Conservation (phyloP, 2,797 vertebrate genomes). For the Siniperca scherzeri region DNA sequence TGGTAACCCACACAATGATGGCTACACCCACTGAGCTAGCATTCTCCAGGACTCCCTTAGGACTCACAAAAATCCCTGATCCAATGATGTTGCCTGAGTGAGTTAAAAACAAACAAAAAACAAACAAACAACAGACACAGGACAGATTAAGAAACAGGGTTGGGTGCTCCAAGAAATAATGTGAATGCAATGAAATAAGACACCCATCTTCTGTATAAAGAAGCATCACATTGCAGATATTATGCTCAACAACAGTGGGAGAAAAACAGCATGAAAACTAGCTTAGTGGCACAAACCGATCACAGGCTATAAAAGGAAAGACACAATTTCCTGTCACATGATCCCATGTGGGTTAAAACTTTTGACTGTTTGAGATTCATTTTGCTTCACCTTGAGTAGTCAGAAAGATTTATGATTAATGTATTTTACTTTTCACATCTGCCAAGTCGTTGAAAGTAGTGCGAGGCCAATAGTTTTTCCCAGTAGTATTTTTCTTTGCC, state of each 20-base stretch:
- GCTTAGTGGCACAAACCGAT: not conserved
- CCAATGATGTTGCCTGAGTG: constrained; percentile 90
- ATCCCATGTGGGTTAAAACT: not conserved
- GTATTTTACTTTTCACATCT: not conserved
- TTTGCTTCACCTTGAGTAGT: not conserved
- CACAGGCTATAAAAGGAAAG: not conserved
- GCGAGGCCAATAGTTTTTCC: too few relatives aligned
- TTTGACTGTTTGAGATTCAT: not conserved
- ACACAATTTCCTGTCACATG: not conserved
- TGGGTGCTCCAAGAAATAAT: not conserved
- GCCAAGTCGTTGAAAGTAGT: not conserved
- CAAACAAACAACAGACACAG: not conserved
- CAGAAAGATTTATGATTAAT: not conserved
- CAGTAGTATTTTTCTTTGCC: not conserved
- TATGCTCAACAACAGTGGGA: not conserved
- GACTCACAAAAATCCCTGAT: constrained; percentile 92
- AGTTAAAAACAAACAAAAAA: not conserved
- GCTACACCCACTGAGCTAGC: constrained; percentile 90
- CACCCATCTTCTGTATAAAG: not conserved
- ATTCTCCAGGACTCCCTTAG: constrained; percentile 91
- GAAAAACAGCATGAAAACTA: not conserved
- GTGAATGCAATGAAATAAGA: not conserved
- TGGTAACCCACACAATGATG: constrained; percentile 89
- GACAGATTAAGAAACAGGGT: not conserved
- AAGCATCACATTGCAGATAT: not conserved